Conservation (phyloP, 2,888 invertebrate genomes). For the Papilio protenor region DNA sequence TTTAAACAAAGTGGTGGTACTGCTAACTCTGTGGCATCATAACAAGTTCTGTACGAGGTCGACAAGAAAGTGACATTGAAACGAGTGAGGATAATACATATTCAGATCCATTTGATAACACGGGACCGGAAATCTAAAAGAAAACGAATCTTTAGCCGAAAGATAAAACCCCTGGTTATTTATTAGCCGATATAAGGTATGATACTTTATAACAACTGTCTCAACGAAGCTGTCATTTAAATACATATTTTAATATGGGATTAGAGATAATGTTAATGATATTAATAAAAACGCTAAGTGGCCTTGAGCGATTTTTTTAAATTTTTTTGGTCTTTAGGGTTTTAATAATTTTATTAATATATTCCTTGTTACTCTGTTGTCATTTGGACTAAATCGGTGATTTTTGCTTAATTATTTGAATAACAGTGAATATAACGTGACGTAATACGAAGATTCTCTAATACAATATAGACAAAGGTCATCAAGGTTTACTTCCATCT, state of each 20-base stretch:
- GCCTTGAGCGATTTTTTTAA: slow-evolving; percentile 49
- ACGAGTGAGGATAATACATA: slow-evolving; percentile 28
- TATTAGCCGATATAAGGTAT: slow-evolving; percentile 30
- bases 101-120: slow-evolving; percentile 40
- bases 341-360: slow-evolving; percentile 15
- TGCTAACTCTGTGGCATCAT: slow-evolving; percentile 3
- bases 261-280: slow-evolving; percentile 45
- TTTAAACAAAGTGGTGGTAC: neutral
- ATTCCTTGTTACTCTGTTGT: neutral
- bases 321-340: slow-evolving; percentile 5
- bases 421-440: too few species aligned
- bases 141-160: slow-evolving; percentile 32
- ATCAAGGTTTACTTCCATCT: too few species aligned
- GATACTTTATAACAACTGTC: neutral
- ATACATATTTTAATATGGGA: slow-evolving; percentile 35
- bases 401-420: neutral
- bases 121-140: slow-evolving; percentile 41
- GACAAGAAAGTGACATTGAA: slow-evolving; percentile 38
- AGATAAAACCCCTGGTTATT: slow-evolving; percentile 32
- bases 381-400: neutral
- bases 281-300: slow-evolving; percentile 39
- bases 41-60: neutral
- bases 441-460: too few species aligned
- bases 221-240: slow-evolving; percentile 22
- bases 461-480: too few species aligned